Evolutionary conservation across 2,797 vertebrate genomes (phyloP).

Genomic region (Acanthiza pusilla): DNA sequence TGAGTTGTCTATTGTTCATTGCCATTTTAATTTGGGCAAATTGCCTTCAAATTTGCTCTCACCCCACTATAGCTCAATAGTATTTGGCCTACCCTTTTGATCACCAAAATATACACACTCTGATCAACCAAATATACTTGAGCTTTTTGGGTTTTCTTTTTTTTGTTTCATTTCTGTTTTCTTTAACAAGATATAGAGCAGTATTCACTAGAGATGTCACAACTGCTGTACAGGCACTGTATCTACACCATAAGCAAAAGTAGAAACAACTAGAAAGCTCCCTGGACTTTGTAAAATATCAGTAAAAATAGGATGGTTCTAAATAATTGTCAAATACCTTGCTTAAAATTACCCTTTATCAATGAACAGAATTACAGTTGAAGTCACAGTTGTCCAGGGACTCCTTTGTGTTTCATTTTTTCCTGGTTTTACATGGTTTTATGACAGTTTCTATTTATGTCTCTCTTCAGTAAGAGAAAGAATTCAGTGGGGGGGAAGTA

Average conservation of each 20-base stretch:
- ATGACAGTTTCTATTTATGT: neutral
- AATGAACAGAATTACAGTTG: neutral
- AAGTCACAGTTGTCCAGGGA: neutral
- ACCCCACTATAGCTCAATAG: neutral
- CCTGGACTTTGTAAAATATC: neutral
- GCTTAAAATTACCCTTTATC: neutral
- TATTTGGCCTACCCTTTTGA: neutral
- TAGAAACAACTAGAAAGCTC: neutral
- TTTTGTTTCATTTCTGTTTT: neutral
- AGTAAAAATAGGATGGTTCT: neutral
- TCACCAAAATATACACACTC: neutral
- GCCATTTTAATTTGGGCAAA: neutral
- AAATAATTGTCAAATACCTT: neutral
- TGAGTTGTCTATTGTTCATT: neutral
- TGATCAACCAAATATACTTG: neutral
- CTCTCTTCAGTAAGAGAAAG: neutral
- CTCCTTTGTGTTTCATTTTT: neutral
- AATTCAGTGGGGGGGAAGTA: neutral
- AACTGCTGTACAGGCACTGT: neutral
- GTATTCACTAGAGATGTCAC: neutral
- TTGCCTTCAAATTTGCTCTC: neutral
- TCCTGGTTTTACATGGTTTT: neutral
- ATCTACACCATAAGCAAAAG: neutral
- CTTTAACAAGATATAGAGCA: neutral
- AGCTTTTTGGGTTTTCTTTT: neutral